Evolutionary conservation across 2,797 vertebrate species (phyloP), one percentile per base, ranked within the genome.

Genomic region (Eulemur rubriventer): DNA sequence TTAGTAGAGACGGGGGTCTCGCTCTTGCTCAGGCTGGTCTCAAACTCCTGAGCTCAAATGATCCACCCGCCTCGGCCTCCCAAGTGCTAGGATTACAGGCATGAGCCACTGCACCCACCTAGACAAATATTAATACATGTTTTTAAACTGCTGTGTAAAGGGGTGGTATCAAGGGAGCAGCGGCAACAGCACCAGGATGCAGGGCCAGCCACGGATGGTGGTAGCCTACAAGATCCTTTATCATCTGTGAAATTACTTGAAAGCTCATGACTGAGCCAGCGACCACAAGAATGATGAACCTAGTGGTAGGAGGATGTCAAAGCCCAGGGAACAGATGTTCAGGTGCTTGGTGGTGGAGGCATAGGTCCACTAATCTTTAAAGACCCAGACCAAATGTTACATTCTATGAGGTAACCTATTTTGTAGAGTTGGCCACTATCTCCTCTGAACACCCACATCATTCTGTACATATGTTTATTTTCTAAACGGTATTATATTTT

Each of bases 101-200:
- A 2, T 46, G 43, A 46, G 43, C 43, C 43, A 43, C 43, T 8
- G 43, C 8, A 0, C 43, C 43, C 9, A 9, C 43, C 43, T 24
- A 33, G 38, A 57, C n/a, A 52, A 26, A 57, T 57, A 57, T 26
- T 57, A 57, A 57, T 57, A 28, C 7, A 20, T 33, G 1, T 46
- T 7, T 30, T 18, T 28, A n/a, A n/a, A 55, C 12, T 33, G 24
- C 9, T 12, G 2, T 50, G 35, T 52, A 30, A 65, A 78, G 46
- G n/a, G 52, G 0, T 10, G 2, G 30, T 30, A 2, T 33, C n/a
- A 72, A 41, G 7, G 22, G 7, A n/a, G 20, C 0, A 55, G 7
- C 75, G 7, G 5, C 11, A 43, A 13, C 0, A 24, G 30, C 48
- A 17, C 10, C 10, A 59, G 3, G 41, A 33, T 6, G 35, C 16